phyloP scores from a whole-genome alignment of 1,140 invertebrate genomes.

The Diprion similis region DNA sequence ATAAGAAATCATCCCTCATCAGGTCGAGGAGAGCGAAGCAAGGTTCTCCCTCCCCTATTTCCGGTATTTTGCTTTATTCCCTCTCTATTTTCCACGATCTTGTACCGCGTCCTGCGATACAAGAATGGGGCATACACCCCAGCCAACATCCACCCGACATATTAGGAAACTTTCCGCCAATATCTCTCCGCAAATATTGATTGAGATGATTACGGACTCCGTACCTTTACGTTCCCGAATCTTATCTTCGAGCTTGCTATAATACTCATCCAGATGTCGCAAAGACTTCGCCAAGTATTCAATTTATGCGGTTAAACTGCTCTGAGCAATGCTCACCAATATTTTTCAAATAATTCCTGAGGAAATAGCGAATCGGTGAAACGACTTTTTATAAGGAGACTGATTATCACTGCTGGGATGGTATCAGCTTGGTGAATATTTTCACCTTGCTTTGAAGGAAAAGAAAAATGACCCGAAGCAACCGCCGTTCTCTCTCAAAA shows the following conservation, averaged over 20 bases:
- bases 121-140: neutral
- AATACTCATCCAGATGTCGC: neutral
- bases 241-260: neutral
- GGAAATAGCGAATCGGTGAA: too few relatives aligned
- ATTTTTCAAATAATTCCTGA: too few relatives aligned
- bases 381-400: too few relatives aligned
- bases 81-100: neutral
- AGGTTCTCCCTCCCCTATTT: neutral
- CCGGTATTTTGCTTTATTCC: neutral
- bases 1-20: constrained; percentile 16
- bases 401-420: too few relatives aligned
- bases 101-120: constrained; percentile 3
- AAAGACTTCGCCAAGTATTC: neutral
- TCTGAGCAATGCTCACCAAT: too few relatives aligned
- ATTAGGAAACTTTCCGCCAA: constrained; percentile 36
- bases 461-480: too few relatives aligned
- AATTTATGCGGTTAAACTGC: neutral
- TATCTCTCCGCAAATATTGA: constrained; percentile 31
- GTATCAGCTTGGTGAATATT: too few relatives aligned
- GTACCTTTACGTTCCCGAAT: neutral
- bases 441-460: too few relatives aligned
- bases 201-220: constrained; percentile 23
- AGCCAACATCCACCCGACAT: constrained; percentile 21
- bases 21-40: neutral
- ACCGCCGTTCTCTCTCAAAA: too few relatives aligned